Base-by-base conservation (phyloP, 2,113 vertebrate genomes). In the Manacus vitellinus region DNA sequence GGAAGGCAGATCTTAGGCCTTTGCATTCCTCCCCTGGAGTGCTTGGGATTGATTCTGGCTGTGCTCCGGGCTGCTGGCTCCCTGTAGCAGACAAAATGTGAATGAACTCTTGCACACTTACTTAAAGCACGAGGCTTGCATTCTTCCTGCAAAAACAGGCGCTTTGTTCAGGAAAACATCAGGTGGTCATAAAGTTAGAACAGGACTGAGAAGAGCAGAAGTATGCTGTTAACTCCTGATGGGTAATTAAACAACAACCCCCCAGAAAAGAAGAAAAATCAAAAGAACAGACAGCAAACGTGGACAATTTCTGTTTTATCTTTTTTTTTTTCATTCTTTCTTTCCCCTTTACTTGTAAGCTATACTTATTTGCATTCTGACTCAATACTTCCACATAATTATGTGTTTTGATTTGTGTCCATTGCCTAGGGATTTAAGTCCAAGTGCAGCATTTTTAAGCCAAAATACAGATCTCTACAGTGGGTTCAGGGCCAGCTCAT, bases 1-100 rank as follows among this genome's bases (percentile, higher is more conserved):
- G 95, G 88, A 95, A 91, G 92, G 82, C 59, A 72, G 91, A 67
- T 94, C 68, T 93, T 56, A 58, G 5, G 43, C 74, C 94, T 94
- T 84, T 93, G 91, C 47, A 84, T 93, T 87, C 85, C 49, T 93
- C 62, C 30, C 7, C 1, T 81, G 63, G 90, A 93, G 78, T 73
- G 84, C 85, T 87, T 76, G 3, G 18, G 92, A 80, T 81, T n/a
- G 88, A 70, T 76, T 41, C 73, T 58, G 85, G 81, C 76, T 66
- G 63, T 70, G 67, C 52, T 52, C 63, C 5, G 2, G 12, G 61
- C 84, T 95, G 76, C 83, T 92, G 81, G 78, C 92, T 96, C 76
- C 59, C 33, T 66, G 41, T 23, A 58, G 78, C 78, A 59, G 14
- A 33, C 72, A 47, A 59, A 84, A 90, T 77, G 91, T 81, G 88